phyloP scores from a whole-genome alignment of 2,797 vertebrate species.

The Acestrorhynchus altus region DNA sequence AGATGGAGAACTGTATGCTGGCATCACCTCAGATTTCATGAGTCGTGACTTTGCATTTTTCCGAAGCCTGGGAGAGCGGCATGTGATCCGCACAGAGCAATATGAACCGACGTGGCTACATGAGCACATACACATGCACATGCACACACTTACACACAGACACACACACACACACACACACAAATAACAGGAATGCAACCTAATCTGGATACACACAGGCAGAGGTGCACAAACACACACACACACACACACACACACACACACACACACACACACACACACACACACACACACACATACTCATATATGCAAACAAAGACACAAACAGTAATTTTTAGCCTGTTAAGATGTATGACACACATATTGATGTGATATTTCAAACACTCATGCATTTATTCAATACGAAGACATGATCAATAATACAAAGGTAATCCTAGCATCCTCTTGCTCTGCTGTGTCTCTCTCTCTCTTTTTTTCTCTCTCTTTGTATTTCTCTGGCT shows the following conservation, averaged over 20 bases:
- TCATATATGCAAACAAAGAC: too few species aligned
- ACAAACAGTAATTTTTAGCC: too few species aligned
- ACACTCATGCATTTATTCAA: not conserved
- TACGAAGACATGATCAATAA: not conserved
- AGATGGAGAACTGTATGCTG: constrained; percentile 83
- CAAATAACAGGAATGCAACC: not conserved
- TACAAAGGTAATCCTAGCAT: not conserved
- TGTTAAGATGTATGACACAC: too few species aligned
- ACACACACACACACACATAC: too few species aligned
- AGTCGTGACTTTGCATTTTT: constrained; percentile 83
- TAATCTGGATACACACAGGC: not conserved
- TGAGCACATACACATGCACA: constrained; percentile 62
- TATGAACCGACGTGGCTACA: constrained; percentile 84
- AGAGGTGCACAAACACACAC: not conserved
- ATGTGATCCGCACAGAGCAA: constrained; percentile 82
- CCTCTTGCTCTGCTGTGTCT: not conserved
- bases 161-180: constrained; percentile 16
- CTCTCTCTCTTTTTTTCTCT: not conserved
- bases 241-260: constrained; percentile 5
- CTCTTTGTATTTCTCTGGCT: not conserved
- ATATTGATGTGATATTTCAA: not conserved
- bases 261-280: too few species aligned
- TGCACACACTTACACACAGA: constrained; percentile 4
- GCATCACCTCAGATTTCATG: constrained; percentile 85
- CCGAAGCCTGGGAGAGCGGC: constrained; percentile 79